A percentile compares a stretch with the other conserved stretches of the same genome.
phyloP scores from a whole-genome alignment of 1,140 invertebrate species.

The Drosophila busckii region DNA sequence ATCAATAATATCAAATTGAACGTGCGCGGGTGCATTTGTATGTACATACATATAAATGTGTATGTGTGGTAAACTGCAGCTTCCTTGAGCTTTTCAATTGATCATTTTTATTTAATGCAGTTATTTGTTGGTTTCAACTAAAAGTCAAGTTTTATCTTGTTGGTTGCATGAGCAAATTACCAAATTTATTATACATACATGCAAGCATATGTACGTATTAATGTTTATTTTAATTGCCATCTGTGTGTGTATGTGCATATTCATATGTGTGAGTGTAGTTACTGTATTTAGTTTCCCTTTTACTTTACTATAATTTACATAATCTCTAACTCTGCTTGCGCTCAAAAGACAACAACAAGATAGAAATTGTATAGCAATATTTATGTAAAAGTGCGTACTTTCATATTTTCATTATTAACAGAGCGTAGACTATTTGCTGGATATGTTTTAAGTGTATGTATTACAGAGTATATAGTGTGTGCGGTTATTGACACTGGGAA shows the following conservation, averaged over 20 bases:
- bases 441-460: constrained; percentile 1
- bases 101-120: constrained; percentile 39
- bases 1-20: constrained; percentile 66
- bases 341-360: constrained; percentile 50
- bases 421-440: constrained; percentile 33
- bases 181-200: constrained; percentile 26
- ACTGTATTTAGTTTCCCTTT: constrained; percentile 70
- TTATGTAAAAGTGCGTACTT: constrained; percentile 33
- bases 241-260: no score
- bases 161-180: constrained; percentile 37
- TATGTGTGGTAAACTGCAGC: constrained; percentile 34
- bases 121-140: no score
- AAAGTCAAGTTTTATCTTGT: no score
- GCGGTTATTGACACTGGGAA: constrained; percentile 56
- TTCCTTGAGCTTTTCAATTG: constrained; percentile 46
- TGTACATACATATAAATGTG: constrained; percentile 9
- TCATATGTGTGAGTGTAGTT: no score
- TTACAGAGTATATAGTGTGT: background rate
- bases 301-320: constrained; percentile 71
- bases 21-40: constrained; percentile 24
- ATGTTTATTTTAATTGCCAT: constrained; percentile 8
- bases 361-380: constrained; percentile 27
- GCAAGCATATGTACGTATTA: constrained; percentile 8
- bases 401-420: constrained; percentile 49
- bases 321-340: constrained; percentile 52